These are phyloP conservation scores for Formicarius rufipectus DNA, from an alignment of 2,113 vertebrate species.

Conservation along the genomic window DNA sequence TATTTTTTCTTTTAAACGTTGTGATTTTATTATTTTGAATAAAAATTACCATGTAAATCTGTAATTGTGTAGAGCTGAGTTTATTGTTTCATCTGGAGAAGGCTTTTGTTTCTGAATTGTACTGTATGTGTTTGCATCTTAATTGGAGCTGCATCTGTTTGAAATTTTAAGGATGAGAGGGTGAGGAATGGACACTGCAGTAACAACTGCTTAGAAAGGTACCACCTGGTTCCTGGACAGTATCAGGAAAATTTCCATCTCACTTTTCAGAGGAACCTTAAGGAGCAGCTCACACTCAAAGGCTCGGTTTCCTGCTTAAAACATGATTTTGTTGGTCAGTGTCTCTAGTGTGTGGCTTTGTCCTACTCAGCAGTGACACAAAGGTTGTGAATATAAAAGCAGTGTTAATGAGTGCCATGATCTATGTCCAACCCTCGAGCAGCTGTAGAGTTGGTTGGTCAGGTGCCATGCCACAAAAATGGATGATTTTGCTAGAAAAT, in stretches of 20 bases:
- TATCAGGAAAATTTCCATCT: neutral
- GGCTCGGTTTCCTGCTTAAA: neutral
- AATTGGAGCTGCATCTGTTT: neutral
- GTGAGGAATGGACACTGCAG: neutral
- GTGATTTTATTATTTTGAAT: neutral
- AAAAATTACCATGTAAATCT: neutral
- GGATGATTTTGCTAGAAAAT: neutral
- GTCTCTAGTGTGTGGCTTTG: rapidly evolving
- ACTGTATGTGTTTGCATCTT: too few species aligned
- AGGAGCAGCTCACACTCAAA: neutral
- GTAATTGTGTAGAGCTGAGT: neutral
- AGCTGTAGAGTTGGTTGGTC: neutral
- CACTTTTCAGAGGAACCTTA: neutral
- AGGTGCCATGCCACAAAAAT: neutral
- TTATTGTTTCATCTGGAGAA: neutral
- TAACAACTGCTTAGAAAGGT: neutral
- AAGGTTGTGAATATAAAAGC: neutral
- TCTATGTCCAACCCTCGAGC: neutral
- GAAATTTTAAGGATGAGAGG: neutral
- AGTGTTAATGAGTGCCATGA: neutral
- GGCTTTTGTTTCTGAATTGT: neutral
- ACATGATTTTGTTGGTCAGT: rapidly evolving
- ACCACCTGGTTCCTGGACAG: neutral
- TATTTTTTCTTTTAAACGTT: neutral
- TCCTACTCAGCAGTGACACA: rapidly evolving